A percentile compares a stretch with the other conserved stretches of the same genome.
Conservation (phyloP, 2,888 invertebrate genomes). For the Blastobasis lacticolella region DNA sequence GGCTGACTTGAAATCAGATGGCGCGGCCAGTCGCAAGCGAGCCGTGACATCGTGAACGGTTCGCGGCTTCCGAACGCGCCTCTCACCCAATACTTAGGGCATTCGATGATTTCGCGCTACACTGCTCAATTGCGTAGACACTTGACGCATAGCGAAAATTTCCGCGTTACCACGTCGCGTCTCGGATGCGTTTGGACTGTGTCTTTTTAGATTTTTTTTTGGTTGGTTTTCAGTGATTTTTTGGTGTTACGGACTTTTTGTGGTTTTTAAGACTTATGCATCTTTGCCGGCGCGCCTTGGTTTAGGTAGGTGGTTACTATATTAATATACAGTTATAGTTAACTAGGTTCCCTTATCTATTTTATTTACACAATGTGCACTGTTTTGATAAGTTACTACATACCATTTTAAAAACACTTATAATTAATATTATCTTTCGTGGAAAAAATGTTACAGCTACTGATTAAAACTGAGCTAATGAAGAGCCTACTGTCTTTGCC, state of each 20-base stretch:
- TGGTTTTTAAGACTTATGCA: constrained; percentile 9
- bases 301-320: constrained; percentile 25
- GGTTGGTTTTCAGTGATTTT: constrained; percentile 34
- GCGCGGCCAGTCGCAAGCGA: constrained; percentile 71
- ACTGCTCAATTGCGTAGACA: constrained; percentile 52
- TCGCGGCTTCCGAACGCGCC: constrained; percentile 49
- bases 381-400: too few species aligned
- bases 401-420: too few species aligned
- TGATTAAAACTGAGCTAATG: too few species aligned
- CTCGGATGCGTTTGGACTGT: constrained; percentile 42
- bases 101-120: constrained; percentile 70
- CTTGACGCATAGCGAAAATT: constrained; percentile 65
- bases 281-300: constrained; percentile 11
- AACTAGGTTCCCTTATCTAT: neutral
- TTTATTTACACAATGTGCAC: neutral
- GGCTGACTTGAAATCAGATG: constrained; percentile 74
- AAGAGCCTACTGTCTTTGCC: too few species aligned
- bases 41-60: constrained; percentile 72
- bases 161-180: constrained; percentile 31
- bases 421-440: too few species aligned
- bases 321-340: neutral
- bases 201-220: constrained; percentile 35
- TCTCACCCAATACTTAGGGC: constrained; percentile 55
- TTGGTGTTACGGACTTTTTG: constrained; percentile 30
- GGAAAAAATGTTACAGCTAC: too few species aligned